Percentiles rank a stretch among this genome's conserved stretches.
phyloP scores from a whole-genome alignment of 92 coral and sea anemone genomes.

The Epizoanthus illoricatus region DNA sequence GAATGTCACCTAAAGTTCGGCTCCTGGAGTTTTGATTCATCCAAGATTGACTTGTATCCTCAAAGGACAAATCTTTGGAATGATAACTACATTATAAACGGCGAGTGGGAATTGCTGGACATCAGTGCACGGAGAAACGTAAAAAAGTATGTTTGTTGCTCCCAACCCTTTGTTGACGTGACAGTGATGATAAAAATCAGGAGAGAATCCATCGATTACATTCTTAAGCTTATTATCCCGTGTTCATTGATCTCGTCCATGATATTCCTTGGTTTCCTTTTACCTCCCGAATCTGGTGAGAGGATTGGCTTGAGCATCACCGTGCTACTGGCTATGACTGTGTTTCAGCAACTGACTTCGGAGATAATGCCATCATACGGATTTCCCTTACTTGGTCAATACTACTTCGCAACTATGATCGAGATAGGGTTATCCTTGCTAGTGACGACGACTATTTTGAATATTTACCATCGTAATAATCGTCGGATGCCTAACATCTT shows the following conservation, averaged over 20 bases:
- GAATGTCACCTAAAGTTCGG: conserved; percentile 60
- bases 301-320: conserved; percentile 64
- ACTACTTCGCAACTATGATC: conserved; percentile 59
- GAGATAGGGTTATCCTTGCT: conserved; percentile 58
- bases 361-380: conserved; percentile 67
- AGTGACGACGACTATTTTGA: conserved; percentile 59
- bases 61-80: conserved; percentile 26
- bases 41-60: conserved; percentile 50
- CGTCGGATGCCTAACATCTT: conserved; percentile 61
- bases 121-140: conserved; percentile 45
- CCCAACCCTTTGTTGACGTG: conserved; percentile 53
- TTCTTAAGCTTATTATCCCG: conserved; percentile 58
- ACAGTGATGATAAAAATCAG: conserved; percentile 45
- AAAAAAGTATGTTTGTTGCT: conserved; percentile 47
- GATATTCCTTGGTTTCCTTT: conserved; percentile 63
- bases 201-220: conserved; percentile 59
- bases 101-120: conserved; percentile 58
- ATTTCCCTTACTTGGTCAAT: conserved; percentile 63
- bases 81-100: conserved; percentile 53
- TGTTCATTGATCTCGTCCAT: conserved; percentile 68
- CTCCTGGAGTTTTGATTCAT: conserved; percentile 58
- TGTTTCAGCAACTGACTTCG: conserved; percentile 62
- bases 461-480: conserved; percentile 62
- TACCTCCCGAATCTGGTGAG: conserved; percentile 70
- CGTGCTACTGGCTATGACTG: conserved; percentile 64